These are phyloP conservation scores for Dendroctonus valens DNA, from an alignment of 1,140 invertebrate genomes.

Conservation along the genomic window DNA sequence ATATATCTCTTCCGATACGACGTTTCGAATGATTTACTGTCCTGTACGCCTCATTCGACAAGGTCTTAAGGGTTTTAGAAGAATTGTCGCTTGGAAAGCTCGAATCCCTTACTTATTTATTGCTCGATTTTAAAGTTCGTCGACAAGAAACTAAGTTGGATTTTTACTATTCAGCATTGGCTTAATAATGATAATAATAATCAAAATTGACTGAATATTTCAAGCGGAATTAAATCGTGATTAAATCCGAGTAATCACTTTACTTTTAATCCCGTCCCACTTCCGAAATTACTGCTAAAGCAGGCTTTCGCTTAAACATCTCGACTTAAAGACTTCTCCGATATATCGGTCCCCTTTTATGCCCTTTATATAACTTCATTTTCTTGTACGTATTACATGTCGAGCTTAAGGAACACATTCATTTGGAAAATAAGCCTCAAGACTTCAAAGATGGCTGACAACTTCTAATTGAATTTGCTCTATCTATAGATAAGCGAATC, in stretches of 20 bases:
- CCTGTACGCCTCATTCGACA: conserved; percentile 27
- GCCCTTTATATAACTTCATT: conserved; percentile 25
- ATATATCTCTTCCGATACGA: conserved; percentile 28
- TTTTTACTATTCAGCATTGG: not conserved
- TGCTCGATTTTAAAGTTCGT: not conserved
- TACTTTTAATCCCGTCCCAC: conserved; percentile 22
- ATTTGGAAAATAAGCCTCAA: conserved; percentile 26
- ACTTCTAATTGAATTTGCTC: conserved; percentile 27
- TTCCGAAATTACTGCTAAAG: conserved; percentile 10
- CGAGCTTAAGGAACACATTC: conserved; percentile 29
- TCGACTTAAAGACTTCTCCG: conserved; percentile 25
- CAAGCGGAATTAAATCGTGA: conserved; percentile 5
- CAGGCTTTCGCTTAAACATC: conserved; percentile 1
- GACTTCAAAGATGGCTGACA: conserved; percentile 28
- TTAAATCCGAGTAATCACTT: conserved; percentile 13
- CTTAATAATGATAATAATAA: not conserved
- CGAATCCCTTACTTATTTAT: conserved; percentile 21
- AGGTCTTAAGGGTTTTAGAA: conserved; percentile 24
- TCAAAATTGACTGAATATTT: conserved; percentile 10
- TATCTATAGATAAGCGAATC: conserved; percentile 16
- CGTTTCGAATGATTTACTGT: conserved; percentile 30
- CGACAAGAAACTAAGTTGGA: not conserved
- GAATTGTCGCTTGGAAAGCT: conserved; percentile 12
- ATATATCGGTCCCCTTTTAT: conserved; percentile 28
- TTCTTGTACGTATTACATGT: conserved; percentile 16